Evolutionary conservation across 2,113 vertebrate species (phyloP), one percentile per base, ranked within the genome.

Genomic region (Camarhynchus parvulus): DNA sequence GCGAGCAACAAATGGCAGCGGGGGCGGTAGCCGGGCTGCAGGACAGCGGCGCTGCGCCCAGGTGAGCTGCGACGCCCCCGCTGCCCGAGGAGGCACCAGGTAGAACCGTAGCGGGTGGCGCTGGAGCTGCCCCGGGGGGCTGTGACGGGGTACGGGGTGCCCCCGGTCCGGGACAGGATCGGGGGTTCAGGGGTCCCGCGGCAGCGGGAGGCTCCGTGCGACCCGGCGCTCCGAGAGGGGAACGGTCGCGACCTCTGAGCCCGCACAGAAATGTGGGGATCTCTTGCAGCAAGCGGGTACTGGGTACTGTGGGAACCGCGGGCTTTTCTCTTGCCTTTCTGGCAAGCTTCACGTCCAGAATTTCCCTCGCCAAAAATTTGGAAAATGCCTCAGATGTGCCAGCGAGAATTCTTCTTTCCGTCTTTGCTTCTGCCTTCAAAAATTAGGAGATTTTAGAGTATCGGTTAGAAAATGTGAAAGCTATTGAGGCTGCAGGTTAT

Each of bases 1-100:
- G 68, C 75, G 31, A 81, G 93, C 93, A 92, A 89, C 93, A 94
- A 86, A 83, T 92, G 83, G 92, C 77, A 91, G 82, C 70, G 61
- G 46, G 75, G 90, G 81, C 75, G 78, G 92, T 56, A 55, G 81
- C 41, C 63, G 63, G 68, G 79, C 66, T 66, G 87, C 80, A 18
- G 75, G 77, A 87, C 87, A 80, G 87, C 37, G 33, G 88, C 81
- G 79, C 88, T 53, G 79, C 46, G 74, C 86, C 89, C 94, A 91
- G 96, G 95, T 94, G 96, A 95, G 90, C 63, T 18, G 77, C 59
- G 44, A 63, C 52, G 24, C 16, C 58, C 59, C n/a, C 47, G 53
- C 82, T 16, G 72, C 84, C 67, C 42, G 21, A 7, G 3, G 4
- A 42, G 53, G 42, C n/a, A 2, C 17, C 67, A 37, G 37, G 42